Evolutionary conservation across 92 coral and sea anemone genomes (phyloP), one percentile per base, ranked within the genome.

Genomic region (Micromussa lordhowensis): DNA sequence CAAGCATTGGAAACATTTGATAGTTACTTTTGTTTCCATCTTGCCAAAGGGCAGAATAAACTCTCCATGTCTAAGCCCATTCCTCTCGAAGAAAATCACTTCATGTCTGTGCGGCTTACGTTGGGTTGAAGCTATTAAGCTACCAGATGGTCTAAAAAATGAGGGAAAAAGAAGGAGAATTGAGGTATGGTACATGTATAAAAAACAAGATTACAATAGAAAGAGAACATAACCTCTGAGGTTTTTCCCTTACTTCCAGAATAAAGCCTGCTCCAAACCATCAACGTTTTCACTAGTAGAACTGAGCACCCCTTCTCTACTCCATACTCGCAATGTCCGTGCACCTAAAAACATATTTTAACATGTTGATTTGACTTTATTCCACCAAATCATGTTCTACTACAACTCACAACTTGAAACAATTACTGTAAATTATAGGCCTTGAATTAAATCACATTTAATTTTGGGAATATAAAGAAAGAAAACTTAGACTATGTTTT

Each of bases 21-120:
- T 8, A 15, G 17, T 4, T 13, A 81, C 36, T 24, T 15, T n/a
- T 12, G 58, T 40, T 82, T 94, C 89, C 94, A 92, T 85, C 80
- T 94, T 90, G 68, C 88, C 79, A 77, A 90, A 97, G 35, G 96
- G 98, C 49, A 97, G 83, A 16, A 95, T 88, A 89, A 97, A 97
- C 75, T 95, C 98, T 75, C 99, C 99, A 83, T 96, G 99, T 70
- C 98, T 79, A 22, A 97, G 93, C n/a, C 99, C 99, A 93, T 95
- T 97, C 85, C 87, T 93, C 87, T 97, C 99, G 90, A 97, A 97
- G 87, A 95, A 97, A 58, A 97, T 88, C 44, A 97, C 97, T 88
- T 97, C 98, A 63, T 94, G 98, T 78, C 95, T 84, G 71, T 97
- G 97, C 68, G 98, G 95, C 81, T 91, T 93, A 54, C 96, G 80